Conservation (phyloP, 2,797 vertebrate species). For the Sebastes oblongus region DNA sequence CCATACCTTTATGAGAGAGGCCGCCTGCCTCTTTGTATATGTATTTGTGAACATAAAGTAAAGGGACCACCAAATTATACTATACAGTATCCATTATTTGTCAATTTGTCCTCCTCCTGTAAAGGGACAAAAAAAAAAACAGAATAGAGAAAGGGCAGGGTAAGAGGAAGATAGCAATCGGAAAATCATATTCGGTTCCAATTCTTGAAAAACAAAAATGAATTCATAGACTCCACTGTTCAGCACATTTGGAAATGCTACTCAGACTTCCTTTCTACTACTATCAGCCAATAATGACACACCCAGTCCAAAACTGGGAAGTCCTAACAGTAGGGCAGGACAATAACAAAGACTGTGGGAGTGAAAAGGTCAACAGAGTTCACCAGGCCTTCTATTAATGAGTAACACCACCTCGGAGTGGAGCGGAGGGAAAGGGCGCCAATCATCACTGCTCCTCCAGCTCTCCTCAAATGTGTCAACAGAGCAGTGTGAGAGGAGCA, state of each 20-base stretch:
- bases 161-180: not conserved
- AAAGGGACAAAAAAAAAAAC: slow-evolving; percentile 4
- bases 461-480: slow-evolving; percentile 55
- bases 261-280: not conserved
- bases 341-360: slow-evolving; percentile 20
- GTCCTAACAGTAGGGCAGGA: slow-evolving; percentile 11
- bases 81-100: too few relatives aligned
- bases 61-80: not conserved
- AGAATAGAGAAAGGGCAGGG: not conserved
- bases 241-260: not conserved
- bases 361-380: slow-evolving; percentile 42
- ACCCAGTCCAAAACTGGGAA: not conserved
- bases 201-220: not conserved
- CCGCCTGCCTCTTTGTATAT: not conserved
- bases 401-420: slow-evolving; percentile 20
- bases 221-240: slow-evolving; percentile 3
- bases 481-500: slow-evolving; percentile 45
- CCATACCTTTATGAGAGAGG: not conserved
- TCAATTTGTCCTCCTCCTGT: not conserved
- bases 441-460: slow-evolving; percentile 12
- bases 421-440: slow-evolving; percentile 11
- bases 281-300: not conserved
- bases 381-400: slow-evolving; percentile 19
- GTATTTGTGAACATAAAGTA: not conserved
- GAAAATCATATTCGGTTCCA: not conserved